A percentile compares a stretch with the other conserved stretches of the same genome.
phyloP scores from a whole-genome alignment of 2,797 vertebrate species.

The Molossus molossus region DNA sequence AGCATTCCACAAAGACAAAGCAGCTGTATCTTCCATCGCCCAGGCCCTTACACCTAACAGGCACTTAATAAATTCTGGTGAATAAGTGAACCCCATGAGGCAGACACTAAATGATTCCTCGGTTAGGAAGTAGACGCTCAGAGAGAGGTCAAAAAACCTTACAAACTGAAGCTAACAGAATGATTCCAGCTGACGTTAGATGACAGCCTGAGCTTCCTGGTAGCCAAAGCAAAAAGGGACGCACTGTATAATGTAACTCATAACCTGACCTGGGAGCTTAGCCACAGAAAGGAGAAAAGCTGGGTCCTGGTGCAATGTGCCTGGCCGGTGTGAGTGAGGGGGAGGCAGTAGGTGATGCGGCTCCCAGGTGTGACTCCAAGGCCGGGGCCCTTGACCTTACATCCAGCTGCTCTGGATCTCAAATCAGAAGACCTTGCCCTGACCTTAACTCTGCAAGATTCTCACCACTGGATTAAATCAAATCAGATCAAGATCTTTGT shows the following conservation, averaged over 20 bases:
- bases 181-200: too few relatives aligned
- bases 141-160: not conserved
- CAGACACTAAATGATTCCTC: not conserved
- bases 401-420: not conserved
- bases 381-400: not conserved
- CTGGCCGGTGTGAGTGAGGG: too few relatives aligned
- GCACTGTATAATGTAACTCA: too few relatives aligned
- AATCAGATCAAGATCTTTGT: not conserved
- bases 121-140: not conserved
- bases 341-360: not conserved
- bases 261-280: too few relatives aligned
- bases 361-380: not conserved
- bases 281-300: too few relatives aligned
- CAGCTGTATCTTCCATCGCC: fast-evolving
- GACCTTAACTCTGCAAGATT: not conserved
- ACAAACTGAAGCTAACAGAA: too few relatives aligned
- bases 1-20: fast-evolving
- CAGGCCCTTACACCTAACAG: not conserved
- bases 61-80: not conserved
- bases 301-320: too few relatives aligned
- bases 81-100: not conserved
- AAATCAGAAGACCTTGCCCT: not conserved
- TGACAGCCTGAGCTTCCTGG: too few relatives aligned
- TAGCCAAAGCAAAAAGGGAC: too few relatives aligned
- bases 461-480: not conserved